Conservation (phyloP, 2,797 vertebrate species). For the Echiichthys vipera region DNA sequence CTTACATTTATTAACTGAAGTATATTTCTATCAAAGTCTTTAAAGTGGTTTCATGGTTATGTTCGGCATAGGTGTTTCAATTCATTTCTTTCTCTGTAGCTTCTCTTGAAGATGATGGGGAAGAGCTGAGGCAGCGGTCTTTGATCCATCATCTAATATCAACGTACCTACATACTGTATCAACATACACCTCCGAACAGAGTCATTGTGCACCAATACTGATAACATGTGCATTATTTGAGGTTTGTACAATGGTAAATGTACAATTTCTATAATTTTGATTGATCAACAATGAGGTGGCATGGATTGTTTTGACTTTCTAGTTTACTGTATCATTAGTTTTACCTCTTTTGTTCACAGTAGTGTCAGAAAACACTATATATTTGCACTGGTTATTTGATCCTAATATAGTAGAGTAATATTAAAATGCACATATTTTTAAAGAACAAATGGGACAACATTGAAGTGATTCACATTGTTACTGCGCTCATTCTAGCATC, state of each 20-base stretch:
- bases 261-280: conserved; percentile 6
- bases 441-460: background rate
- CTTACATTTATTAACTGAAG: background rate
- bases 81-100: conserved; percentile 56
- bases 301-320: conserved; percentile 6
- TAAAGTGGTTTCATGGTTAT: background rate
- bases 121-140: conserved; percentile 68
- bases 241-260: conserved; percentile 27
- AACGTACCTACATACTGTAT: conserved; percentile 39
- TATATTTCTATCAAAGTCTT: background rate
- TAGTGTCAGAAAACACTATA: conserved; percentile 27
- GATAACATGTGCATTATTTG: conserved; percentile 48
- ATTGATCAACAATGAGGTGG: background rate
- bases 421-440: conserved; percentile 6
- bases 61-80: background rate
- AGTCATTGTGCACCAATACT: conserved; percentile 23
- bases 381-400: conserved; percentile 48
- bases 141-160: conserved; percentile 10
- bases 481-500: conserved; percentile 21
- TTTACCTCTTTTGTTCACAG: conserved; percentile 7
- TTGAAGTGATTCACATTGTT: conserved; percentile 29
- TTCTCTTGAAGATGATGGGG: conserved; percentile 84
- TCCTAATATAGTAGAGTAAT: conserved; percentile 6
- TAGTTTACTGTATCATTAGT: conserved; percentile 8
- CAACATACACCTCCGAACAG: conserved; percentile 38